Evolutionary conservation across 2,113 vertebrate species (phyloP), one percentile per base, ranked within the genome.

Genomic region (Cranoglanis bouderius): DNA sequence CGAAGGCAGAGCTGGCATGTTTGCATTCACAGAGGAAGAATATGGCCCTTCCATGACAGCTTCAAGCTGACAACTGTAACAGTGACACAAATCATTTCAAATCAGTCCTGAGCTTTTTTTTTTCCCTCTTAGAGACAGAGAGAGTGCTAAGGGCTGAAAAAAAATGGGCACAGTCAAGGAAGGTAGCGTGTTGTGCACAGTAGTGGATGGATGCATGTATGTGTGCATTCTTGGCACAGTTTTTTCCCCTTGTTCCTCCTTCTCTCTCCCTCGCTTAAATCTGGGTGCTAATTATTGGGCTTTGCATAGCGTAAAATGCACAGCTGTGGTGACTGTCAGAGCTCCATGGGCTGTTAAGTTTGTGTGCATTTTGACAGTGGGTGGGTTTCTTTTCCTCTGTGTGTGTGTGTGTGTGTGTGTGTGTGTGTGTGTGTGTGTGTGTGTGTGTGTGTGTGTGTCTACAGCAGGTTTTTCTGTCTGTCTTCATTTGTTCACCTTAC

Each of bases 221-320:
- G 72, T 88, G 84, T 84, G 87, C 67, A 85, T 91, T 89, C 70
- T 51, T 90, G 74, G 86, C 86, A 63, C 32, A 89, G 65, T 61
- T 59, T 49, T 55, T n/a, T 14, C 38, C n/a, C 19, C 38, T 74
- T 70, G 38, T 82, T 75, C 43, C 84, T 63, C 29, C 18, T 55
- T 83, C 90, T 70, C 90, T 91, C 80, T 72, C 65, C 87, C 90
- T 85, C 61, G 21, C 92, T 92, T 89, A 93, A 93, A 95, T 95
- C 93, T 91, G 94, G 95, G 93, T 90, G 90, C 94, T 97, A 97
- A 97, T 97, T 97, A 97, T 96, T 97, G 95, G 95, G 96, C 96
- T 96, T 97, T 95, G 96, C 95, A 94, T 95, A 96, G 95, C 91
- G 89, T 96, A 96, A 96, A 97, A 96, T 95, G 92, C 90, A 93